phyloP scores from a whole-genome alignment of 92 coral and sea anemone genomes.

The Galaxea fascicularis region DNA sequence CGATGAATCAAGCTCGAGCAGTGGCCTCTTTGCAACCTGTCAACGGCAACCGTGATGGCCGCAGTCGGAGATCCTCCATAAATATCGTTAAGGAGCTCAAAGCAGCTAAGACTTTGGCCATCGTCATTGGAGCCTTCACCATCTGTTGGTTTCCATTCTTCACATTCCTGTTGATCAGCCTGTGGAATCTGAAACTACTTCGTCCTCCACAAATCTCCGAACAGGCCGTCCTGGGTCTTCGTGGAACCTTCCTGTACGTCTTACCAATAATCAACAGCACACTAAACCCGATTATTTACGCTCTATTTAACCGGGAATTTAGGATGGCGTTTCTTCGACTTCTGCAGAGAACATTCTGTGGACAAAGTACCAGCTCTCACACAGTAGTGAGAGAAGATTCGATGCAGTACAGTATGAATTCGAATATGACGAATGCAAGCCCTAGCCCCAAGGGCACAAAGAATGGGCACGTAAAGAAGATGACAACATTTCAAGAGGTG shows the following conservation, averaged over 20 bases:
- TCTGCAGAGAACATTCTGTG: slow-evolving; percentile 35
- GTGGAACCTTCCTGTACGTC: slow-evolving; percentile 69
- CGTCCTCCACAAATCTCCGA: slow-evolving; percentile 24
- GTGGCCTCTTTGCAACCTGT: slow-evolving; percentile 87
- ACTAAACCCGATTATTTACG: slow-evolving; percentile 83
- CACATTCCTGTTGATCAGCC: slow-evolving; percentile 53
- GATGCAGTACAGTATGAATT: background rate
- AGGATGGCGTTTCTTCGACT: slow-evolving; percentile 70
- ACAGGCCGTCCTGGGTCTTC: slow-evolving; percentile 31
- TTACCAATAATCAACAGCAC: slow-evolving; percentile 81
- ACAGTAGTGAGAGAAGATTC: background rate
- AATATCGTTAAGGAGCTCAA: slow-evolving; percentile 86
- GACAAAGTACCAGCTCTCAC: background rate
- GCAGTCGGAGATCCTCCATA: slow-evolving; percentile 74
- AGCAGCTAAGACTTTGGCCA: slow-evolving; percentile 93
- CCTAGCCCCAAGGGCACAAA: slow-evolving; percentile 10
- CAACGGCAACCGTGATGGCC: slow-evolving; percentile 30
- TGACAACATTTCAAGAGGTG: slow-evolving; percentile 21
- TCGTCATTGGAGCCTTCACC: slow-evolving; percentile 89
- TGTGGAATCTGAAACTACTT: slow-evolving; percentile 58
- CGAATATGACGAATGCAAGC: slow-evolving; percentile 1
- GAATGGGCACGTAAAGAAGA: slow-evolving; percentile 21
- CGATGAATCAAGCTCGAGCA: slow-evolving; percentile 89
- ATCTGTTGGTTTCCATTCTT: slow-evolving; percentile 93
- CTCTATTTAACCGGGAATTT: slow-evolving; percentile 83